These are phyloP conservation scores for Drosophila dives DNA, from an alignment of 2,888 invertebrate genomes.

Conservation along the genomic window DNA sequence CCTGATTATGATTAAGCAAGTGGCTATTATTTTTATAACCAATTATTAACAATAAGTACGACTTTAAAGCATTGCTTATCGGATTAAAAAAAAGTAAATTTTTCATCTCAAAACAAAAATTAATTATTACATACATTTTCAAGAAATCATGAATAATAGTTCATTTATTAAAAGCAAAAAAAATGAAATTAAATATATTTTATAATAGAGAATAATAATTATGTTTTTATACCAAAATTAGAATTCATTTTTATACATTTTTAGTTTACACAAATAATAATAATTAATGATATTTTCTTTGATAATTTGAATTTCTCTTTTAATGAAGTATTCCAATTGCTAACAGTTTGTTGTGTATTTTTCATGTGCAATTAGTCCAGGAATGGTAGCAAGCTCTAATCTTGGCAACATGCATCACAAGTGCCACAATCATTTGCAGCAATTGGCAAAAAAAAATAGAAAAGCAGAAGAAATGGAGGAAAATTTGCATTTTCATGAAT, in stretches of 20 bases:
- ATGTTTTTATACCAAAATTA: too few relatives aligned
- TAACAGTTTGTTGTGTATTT: neutral
- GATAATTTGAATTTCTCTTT: neutral
- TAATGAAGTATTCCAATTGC: neutral
- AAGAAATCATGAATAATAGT: neutral
- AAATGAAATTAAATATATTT: too few relatives aligned
- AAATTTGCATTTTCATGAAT: slow-evolving; percentile 30
- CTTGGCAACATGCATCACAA: slow-evolving; percentile 44
- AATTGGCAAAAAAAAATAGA: slow-evolving; percentile 39
- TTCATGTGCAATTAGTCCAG: slow-evolving; percentile 23
- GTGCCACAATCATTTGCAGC: slow-evolving; percentile 41
- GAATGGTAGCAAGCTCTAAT: slow-evolving; percentile 59
- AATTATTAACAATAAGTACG: neutral
- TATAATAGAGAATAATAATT: too few relatives aligned
- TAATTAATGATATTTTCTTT: neutral
- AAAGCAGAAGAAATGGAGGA: neutral
- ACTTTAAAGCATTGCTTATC: neutral
- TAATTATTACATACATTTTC: neutral
- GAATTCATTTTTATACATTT: too few relatives aligned
- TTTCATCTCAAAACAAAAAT: neutral
- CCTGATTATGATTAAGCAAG: neutral
- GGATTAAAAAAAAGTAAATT: neutral
- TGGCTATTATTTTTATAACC: neutral
- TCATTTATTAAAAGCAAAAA: neutral
- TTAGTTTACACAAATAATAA: neutral